phyloP scores from a whole-genome alignment of 2,797 vertebrate genomes.

The Sebastes hopkinsi region DNA sequence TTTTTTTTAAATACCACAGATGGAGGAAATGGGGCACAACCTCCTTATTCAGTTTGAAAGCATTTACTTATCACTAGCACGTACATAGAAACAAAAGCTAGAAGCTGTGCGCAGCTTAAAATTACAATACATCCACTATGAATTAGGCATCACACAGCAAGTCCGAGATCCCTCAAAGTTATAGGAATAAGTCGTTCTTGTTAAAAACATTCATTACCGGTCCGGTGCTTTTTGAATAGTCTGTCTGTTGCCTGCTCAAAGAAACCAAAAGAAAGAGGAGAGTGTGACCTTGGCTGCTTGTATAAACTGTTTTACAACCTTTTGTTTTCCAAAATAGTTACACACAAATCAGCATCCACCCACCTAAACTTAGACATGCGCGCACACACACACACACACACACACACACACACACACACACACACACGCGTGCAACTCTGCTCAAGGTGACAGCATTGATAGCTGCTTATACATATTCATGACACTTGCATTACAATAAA shows the following conservation, averaged over 20 bases:
- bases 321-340: conserved; percentile 35
- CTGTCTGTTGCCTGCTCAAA: conserved; percentile 15
- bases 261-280: neutral
- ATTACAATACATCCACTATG: neutral
- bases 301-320: conserved; percentile 19
- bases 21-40: neutral
- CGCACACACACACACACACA: conserved; percentile 2
- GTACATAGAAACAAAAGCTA: neutral
- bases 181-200: neutral
- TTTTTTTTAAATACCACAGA: neutral
- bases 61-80: neutral
- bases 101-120: neutral
- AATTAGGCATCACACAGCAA: neutral
- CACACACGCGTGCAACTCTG: conserved; percentile 1
- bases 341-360: conserved; percentile 1
- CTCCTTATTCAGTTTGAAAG: neutral
- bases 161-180: neutral
- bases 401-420: neutral
- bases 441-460: conserved; percentile 72
- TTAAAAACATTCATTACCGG: neutral
- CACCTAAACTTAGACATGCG: neutral
- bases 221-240: neutral
- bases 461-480: conserved; percentile 72
- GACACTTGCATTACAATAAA: conserved; percentile 65
- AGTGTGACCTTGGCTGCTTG: conserved; percentile 41